Evolutionary conservation across 2,888 invertebrate species (phyloP), one percentile per base, ranked within the genome.

Genomic region (Hipparchia sbordonii): DNA sequence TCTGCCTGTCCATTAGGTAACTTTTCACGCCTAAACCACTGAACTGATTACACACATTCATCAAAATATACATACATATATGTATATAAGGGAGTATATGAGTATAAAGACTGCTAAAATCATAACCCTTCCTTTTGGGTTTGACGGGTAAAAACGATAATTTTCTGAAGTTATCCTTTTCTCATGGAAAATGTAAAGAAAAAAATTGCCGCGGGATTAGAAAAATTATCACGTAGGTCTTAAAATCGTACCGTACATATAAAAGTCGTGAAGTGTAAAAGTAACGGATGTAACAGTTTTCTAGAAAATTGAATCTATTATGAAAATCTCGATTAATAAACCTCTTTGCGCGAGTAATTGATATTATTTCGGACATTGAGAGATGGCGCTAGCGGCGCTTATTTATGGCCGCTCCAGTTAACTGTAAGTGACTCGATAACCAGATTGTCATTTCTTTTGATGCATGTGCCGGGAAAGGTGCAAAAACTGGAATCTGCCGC

Each of bases 221-320:
- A 23, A 23, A 23, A 23, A 23, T 57, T 23, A 2, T 57, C 6
- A n/a, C n/a, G 39, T 5, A 12, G n/a, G n/a, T 5, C 6, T 3
- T n/a, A 56, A 54, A n/a, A 56, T 59, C 59, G 59, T 59, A 33
- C 5, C 33, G 59, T 59, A 2, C 12, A 33, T 39, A 10, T 9
- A 13, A 9, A 9, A 33, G 45, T 67, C 67, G 67, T 57, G 23
- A 2, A 8, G 13, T 57, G 46, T 57, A 56, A 67, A 46, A 13
- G 67, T 13, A 13, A 46, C 45, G 33, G 23, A 67, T 61, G 54
- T 45, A 61, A 61, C 69, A 62, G 61, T 69, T 69, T 69, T 69
- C 69, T 69, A 69, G 51, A 61, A 69, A 69, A 62, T 54, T 61
- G 69, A 69, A 69, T 69, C 69, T 54, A 69, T 69, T 69, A 69